A percentile compares a stretch with the other conserved stretches of the same genome.
phyloP scores from a whole-genome alignment of 2,113 vertebrate genomes.

The Naja naja region DNA sequence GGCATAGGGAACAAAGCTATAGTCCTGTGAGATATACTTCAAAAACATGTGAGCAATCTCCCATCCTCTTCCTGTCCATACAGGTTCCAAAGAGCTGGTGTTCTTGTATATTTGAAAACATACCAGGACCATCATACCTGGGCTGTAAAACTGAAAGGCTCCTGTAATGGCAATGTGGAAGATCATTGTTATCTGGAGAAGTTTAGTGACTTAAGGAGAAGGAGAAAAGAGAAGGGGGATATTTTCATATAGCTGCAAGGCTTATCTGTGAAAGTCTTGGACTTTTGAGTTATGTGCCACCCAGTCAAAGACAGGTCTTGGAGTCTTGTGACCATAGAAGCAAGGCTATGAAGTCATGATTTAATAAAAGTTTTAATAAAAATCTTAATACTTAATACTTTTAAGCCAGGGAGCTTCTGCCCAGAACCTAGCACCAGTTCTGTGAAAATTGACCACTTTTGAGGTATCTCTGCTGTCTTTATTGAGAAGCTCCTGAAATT shows the following conservation, averaged over 20 bases:
- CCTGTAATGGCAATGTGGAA: not conserved
- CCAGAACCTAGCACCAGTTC: not conserved
- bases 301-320: not conserved
- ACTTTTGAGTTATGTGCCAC: not conserved
- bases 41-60: too few species aligned
- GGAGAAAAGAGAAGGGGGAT: not conserved
- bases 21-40: too few species aligned
- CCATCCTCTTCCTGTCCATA: not conserved
- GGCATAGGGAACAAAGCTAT: too few species aligned
- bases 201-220: not conserved
- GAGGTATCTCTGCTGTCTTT: not conserved
- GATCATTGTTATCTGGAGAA: not conserved
- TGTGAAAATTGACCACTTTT: not conserved
- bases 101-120: not conserved
- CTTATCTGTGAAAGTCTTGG: not conserved
- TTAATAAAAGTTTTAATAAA: too few species aligned
- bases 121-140: not conserved
- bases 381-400: not conserved
- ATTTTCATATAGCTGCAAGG: not conserved
- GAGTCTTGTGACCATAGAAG: not conserved
- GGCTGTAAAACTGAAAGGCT: not conserved
- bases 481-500: not conserved
- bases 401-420: not conserved
- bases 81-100: not conserved
- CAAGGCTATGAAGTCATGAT: not conserved